A percentile compares a stretch with the other conserved stretches of the same genome.
Conservation (phyloP, 2,113 vertebrate genomes). For the Eulemur macaco region DNA sequence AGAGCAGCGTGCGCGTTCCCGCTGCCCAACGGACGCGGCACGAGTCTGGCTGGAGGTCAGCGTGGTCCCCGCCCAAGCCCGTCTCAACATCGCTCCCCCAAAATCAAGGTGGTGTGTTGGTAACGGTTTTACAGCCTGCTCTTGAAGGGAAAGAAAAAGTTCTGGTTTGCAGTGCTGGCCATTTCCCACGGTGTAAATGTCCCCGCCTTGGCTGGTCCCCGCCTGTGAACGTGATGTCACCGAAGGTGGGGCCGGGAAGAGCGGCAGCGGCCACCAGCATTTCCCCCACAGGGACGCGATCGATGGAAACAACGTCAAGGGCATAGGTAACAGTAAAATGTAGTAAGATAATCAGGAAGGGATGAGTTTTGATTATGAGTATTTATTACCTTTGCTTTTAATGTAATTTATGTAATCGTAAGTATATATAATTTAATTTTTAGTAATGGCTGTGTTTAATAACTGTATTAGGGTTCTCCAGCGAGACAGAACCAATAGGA, state of each 20-base stretch:
- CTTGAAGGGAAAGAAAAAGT: background rate
- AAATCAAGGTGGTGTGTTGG: background rate
- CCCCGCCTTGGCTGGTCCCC: background rate
- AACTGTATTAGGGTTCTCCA: background rate
- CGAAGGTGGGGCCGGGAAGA: background rate
- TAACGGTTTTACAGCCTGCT: background rate
- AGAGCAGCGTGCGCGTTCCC: background rate
- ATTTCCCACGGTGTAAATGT: background rate
- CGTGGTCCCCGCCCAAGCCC: background rate
- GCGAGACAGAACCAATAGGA: background rate
- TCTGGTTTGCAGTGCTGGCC: background rate
- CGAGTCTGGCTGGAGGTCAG: background rate
- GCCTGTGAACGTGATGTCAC: rapidly evolving
- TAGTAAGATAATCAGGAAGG: background rate
- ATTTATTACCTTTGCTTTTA: constrained; percentile 5
- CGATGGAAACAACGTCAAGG: background rate
- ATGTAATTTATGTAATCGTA: background rate
- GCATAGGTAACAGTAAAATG: background rate
- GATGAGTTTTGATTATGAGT: background rate
- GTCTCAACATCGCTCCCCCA: rapidly evolving
- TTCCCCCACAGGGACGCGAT: background rate
- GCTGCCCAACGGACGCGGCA: rapidly evolving
- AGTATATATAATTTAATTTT: background rate
- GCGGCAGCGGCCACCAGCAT: background rate
- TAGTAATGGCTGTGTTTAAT: background rate